These are phyloP conservation scores for Odontamblyopus lacepedii DNA, from an alignment of 2,797 vertebrate species.

Conservation along the genomic window DNA sequence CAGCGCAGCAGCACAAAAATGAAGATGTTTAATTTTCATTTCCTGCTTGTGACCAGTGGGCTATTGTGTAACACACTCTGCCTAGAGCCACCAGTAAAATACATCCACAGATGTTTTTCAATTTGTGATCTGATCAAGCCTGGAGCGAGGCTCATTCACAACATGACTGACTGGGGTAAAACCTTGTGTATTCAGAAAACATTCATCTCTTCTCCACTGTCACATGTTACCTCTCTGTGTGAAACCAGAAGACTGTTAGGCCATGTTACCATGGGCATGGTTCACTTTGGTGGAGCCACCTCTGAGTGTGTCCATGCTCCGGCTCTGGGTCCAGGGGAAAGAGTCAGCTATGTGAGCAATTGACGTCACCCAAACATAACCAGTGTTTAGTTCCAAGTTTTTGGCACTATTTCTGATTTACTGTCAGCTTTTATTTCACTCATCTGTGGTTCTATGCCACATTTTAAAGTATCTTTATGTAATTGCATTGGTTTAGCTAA, in stretches of 20 bases:
- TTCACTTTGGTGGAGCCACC: too few relatives aligned
- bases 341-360: too few relatives aligned
- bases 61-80: conserved; percentile 48
- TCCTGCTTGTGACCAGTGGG: conserved; percentile 34
- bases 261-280: neutral
- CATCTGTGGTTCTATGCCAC: neutral
- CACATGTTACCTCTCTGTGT: conserved; percentile 9
- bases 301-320: too few relatives aligned
- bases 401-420: too few relatives aligned
- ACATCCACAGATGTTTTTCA: conserved; percentile 50
- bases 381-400: too few relatives aligned
- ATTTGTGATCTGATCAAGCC: conserved; percentile 52
- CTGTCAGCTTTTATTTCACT: neutral
- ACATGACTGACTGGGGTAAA: conserved; percentile 22
- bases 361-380: too few relatives aligned
- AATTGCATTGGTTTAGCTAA: too few relatives aligned
- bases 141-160: conserved; percentile 33
- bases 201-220: conserved; percentile 17
- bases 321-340: too few relatives aligned
- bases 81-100: conserved; percentile 44
- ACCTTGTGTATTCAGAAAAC: conserved; percentile 47
- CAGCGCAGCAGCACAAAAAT: conserved; percentile 41
- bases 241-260: conserved; percentile 1
- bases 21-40: conserved; percentile 58
- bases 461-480: too few relatives aligned